These are phyloP conservation scores for Calameuta idolon DNA, from an alignment of 2,888 invertebrate genomes.

Conservation along the genomic window DNA sequence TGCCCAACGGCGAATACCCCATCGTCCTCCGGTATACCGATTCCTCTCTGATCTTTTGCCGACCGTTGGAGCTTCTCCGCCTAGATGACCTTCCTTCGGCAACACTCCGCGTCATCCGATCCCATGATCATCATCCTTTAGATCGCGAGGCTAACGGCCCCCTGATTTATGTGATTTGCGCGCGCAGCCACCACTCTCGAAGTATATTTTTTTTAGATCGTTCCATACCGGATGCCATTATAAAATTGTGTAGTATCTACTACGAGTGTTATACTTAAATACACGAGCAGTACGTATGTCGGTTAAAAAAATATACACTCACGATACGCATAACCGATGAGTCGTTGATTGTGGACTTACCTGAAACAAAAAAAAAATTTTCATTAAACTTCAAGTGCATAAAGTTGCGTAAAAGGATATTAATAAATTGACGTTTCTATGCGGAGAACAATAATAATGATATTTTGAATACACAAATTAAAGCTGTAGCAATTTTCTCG, in stretches of 20 bases:
- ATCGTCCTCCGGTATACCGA: not conserved
- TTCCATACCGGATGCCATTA: not conserved
- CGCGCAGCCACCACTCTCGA: slow-evolving; percentile 1
- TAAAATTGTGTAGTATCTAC: not conserved
- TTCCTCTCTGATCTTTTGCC: not conserved
- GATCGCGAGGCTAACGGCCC: not conserved
- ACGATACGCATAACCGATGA: not conserved
- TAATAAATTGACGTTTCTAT: not conserved
- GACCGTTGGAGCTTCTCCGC: not conserved
- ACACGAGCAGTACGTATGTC: no score
- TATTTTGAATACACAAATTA: not conserved
- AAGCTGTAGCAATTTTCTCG: not conserved
- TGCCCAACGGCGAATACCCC: not conserved
- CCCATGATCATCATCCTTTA: not conserved
- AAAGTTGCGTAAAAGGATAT: not conserved
- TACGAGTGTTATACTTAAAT: not conserved
- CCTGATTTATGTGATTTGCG: not conserved
- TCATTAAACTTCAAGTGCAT: not conserved
- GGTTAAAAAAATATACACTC: not conserved
- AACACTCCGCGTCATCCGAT: not conserved
- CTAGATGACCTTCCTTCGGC: not conserved
- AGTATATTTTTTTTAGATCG: not conserved
- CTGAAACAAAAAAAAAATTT: slow-evolving; percentile 38
- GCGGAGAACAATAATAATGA: not conserved
- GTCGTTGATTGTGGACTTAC: slow-evolving; percentile 37